Base-by-base conservation (phyloP, 1,140 invertebrate genomes). In the Pseudachorutes palmiensis region DNA sequence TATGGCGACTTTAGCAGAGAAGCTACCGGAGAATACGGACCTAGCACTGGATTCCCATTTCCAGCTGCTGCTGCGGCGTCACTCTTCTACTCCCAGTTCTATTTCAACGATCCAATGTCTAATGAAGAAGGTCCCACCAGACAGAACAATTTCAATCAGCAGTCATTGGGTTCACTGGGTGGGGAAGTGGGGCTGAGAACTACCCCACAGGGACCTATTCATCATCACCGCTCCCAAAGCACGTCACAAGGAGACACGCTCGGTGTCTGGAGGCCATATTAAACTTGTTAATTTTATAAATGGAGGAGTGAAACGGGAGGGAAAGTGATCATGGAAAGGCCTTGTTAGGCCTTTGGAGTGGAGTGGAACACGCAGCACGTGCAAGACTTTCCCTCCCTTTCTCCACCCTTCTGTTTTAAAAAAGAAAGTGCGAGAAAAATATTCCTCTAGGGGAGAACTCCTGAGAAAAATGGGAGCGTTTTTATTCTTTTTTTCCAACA, bases 101-200 rank as follows among this genome's bases (percentile, higher is more conserved):
- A 74, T 63, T 66, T 74, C 33, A 74, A 74, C 67, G 72, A 74
- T 51, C 71, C 71, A n/a, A n/a, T n/a, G n/a, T n/a, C n/a, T n/a
- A n/a, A n/a, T 62, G 68, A 74, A 16, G 41, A 45, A 33, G 29
- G n/a, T 2, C 45, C 12, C 16, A 14, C 29, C 59, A 45, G 36
- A 19, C 36, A 45, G 9, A 9, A 12, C 36, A 45, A 45, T 45
- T 45, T 45, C 36, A 45, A 19, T 45, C 36, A 45, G 19, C 36
- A 45, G 19, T 19, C 36, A 45, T 45, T 45, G 36, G 36, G 19
- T 12, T 45, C 36, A 12, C 36, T 45, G 9, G 19, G 36, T n/a
- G 36, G 19, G 19, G 9, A 9, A 9, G 19, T 45, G 36, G 9
- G 9, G 19, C 36, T 12, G 36, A 9, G 36, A 9, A 12, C 36